phyloP scores from a whole-genome alignment of 2,113 vertebrate species.

The Dryoscopus gambensis region DNA sequence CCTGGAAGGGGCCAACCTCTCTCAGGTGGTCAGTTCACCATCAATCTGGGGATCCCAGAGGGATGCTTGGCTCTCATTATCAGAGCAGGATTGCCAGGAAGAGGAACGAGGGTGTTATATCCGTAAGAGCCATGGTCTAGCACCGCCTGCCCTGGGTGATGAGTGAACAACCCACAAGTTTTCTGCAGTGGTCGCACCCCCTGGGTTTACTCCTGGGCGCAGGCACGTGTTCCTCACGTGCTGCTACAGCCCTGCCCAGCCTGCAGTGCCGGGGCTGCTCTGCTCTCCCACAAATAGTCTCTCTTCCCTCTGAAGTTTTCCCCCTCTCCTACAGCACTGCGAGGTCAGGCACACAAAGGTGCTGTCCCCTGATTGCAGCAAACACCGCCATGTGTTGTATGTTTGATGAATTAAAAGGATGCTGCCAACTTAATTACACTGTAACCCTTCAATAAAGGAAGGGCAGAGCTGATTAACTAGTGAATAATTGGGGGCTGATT shows the following conservation, averaged over 20 bases:
- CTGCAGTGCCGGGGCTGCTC: neutral
- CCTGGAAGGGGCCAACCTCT: neutral
- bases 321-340: slow-evolving; percentile 51
- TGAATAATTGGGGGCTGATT: slow-evolving; percentile 89
- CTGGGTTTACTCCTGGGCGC: rapidly evolving
- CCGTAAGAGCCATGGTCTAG: rapidly evolving
- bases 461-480: slow-evolving; percentile 88
- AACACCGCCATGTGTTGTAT: slow-evolving; percentile 82
- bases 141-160: rapidly evolving
- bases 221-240: rapidly evolving
- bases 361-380: slow-evolving; percentile 74
- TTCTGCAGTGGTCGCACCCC: rapidly evolving
- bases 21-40: rapidly evolving
- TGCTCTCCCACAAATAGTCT: slow-evolving; percentile 32
- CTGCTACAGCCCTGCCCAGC: neutral
- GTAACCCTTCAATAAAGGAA: slow-evolving; percentile 91
- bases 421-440: slow-evolving; percentile 90
- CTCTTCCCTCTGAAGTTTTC: slow-evolving; percentile 60
- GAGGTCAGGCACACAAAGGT: slow-evolving; percentile 78
- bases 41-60: rapidly evolving
- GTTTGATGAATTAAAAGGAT: slow-evolving; percentile 91
- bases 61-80: rapidly evolving
- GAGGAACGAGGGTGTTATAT: rapidly evolving
- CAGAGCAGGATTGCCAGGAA: too few relatives aligned
- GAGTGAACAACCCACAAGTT: rapidly evolving